phyloP scores from a whole-genome alignment of 2,113 vertebrate genomes.

The Ailuropoda melanoleuca region DNA sequence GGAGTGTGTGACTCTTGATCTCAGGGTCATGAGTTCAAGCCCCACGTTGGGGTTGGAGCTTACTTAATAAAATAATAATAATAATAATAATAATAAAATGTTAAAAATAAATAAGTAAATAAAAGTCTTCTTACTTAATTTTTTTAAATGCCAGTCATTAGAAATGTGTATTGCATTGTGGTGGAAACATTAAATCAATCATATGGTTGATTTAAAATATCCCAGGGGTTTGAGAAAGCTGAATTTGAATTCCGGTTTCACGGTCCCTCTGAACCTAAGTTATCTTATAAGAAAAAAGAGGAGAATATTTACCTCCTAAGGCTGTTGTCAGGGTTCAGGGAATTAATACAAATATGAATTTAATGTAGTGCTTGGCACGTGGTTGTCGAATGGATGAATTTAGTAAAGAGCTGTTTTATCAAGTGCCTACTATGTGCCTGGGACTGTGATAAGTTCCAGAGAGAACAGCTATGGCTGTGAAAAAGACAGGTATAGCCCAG shows the following conservation, averaged over 20 bases:
- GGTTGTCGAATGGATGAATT: not conserved
- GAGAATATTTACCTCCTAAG: not conserved
- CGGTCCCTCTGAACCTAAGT: not conserved
- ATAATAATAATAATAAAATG: not conserved
- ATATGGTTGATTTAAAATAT: conserved; percentile 13
- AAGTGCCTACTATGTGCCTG: not conserved
- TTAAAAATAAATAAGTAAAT: not conserved
- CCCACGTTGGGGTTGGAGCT: not conserved
- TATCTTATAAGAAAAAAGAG: not conserved
- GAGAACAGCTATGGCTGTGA: not conserved
- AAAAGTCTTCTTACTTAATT: not conserved
- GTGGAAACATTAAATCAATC: not conserved
- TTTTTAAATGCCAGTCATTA: not conserved
- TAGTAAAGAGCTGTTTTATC: not conserved
- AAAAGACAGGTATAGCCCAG: not conserved
- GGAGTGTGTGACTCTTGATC: not conserved
- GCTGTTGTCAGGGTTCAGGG: not conserved
- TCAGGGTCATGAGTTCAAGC: not conserved
- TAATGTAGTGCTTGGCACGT: not conserved
- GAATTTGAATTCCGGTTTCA: conserved; percentile 19
- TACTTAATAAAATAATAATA: not conserved
- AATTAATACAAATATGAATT: not conserved
- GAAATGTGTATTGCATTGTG: not conserved
- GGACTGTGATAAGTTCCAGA: not conserved
- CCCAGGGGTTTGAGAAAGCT: conserved; percentile 25